A percentile compares a stretch with the other conserved stretches of the same genome.
Conservation (phyloP, 1,140 invertebrate species). For the Brachionus paranguensis region DNA sequence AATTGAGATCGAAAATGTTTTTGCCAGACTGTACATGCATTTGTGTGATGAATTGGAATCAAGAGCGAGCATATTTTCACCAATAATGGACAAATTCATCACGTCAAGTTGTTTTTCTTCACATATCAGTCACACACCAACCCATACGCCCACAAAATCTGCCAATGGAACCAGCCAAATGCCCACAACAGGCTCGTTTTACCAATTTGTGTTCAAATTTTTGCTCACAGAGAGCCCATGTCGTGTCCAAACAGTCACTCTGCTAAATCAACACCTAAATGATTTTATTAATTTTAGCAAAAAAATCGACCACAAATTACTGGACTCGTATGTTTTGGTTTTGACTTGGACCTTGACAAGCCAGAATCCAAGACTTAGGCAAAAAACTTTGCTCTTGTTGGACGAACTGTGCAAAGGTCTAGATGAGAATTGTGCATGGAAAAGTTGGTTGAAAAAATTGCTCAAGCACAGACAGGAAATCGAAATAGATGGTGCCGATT, state of each 20-base stretch:
- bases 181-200: not conserved
- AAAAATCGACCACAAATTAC: not conserved
- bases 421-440: not conserved
- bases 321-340: not conserved
- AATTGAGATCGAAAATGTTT: not conserved
- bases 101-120: not conserved
- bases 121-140: constrained; percentile 1
- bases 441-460: not conserved
- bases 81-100: not conserved
- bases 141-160: not conserved
- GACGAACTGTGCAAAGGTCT: not conserved
- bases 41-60: not conserved
- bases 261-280: not conserved
- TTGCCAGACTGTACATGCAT: not conserved
- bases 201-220: constrained; percentile 29
- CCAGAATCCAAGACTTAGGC: not conserved
- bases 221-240: not conserved
- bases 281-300: not conserved
- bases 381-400: not conserved
- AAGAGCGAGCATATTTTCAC: not conserved
- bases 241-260: not conserved
- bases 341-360: not conserved
- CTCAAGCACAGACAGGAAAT: constrained; percentile 3
- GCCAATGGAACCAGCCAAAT: not conserved
- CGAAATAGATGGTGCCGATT: constrained; percentile 7